Base-by-base conservation (phyloP, 2,797 vertebrate species). In the Echeneis naucrates region DNA sequence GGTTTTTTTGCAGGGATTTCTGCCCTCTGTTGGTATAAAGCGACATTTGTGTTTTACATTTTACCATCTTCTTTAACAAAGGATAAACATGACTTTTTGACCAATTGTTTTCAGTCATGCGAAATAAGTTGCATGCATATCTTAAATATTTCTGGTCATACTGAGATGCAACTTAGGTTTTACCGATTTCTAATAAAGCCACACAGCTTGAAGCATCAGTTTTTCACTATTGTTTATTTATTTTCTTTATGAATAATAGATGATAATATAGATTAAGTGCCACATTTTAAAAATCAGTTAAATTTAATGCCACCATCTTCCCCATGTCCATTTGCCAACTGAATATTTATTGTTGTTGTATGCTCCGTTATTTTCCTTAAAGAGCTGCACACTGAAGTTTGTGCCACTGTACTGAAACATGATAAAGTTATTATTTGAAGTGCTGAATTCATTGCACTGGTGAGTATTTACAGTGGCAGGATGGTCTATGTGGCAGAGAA, bases 21-120 rank as follows among this genome's bases (percentile, higher is more conserved):
- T 87, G 90, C 92, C 92, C 92, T 68, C 92, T 93, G 83, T 64
- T 93, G 93, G 78, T 54, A 1, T 4, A 45, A 75, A 56, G 37
- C 48, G 23, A 26, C 53, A 7, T 14, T 1, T 58, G n/a, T 12
- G 4, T 8, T 21, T n/a, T 6, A 19, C 3, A 0, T 9, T 19
- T 9, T 1, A 5, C n/a, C 33, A 60, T 9, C 21, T 12, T 10
- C 8, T 2, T 8, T 1, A 33, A 13, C 30, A 14, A 12, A 32
- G 0, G 6, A 30, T 30, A 30, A 30, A 30, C 3, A n/a, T 30
- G 3, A 6, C 7, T 55, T 35, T 45, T 35, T 32, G 10, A 3
- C 23, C 0, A 30, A 53, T 56, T 58, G 14, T 35, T 50, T 17
- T 13, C 7, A 40, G 17, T 21, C 8, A 3, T 30, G 7, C 52